Percentiles rank a stretch among this genome's conserved stretches.
Evolutionary conservation across 2,113 vertebrate genomes (phyloP).

Genomic region (Edolisoma coerulescens): DNA sequence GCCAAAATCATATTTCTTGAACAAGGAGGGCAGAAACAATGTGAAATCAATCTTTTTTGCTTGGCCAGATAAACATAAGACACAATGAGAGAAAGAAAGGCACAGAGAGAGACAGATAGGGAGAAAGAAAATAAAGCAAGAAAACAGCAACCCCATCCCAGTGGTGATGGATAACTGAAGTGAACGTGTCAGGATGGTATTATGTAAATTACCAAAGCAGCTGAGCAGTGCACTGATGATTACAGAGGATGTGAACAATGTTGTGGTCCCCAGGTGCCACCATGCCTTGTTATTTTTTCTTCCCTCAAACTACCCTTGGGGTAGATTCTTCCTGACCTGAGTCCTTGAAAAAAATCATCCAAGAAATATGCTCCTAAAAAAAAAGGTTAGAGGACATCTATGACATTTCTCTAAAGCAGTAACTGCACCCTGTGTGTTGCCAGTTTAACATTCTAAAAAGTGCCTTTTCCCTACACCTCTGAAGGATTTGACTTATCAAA

Average conservation of each 20-base stretch:
- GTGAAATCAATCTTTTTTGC: constrained; percentile 83
- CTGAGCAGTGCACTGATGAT: constrained; percentile 89
- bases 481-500: constrained; percentile 54
- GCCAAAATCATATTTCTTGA: constrained; percentile 84
- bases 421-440: constrained; percentile 58
- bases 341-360: constrained; percentile 74
- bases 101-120: constrained; percentile 65
- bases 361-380: constrained; percentile 61
- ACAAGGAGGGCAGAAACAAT: constrained; percentile 80
- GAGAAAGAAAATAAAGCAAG: constrained; percentile 71
- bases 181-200: constrained; percentile 87
- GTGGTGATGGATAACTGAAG: constrained; percentile 86
- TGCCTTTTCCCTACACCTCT: constrained; percentile 38
- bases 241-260: constrained; percentile 86
- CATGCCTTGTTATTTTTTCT: constrained; percentile 88
- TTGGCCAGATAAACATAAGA: constrained; percentile 80
- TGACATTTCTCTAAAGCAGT: constrained; percentile 78
- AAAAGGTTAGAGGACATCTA: constrained; percentile 72
- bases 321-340: constrained; percentile 88
- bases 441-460: constrained; percentile 32
- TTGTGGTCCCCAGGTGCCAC: constrained; percentile 80
- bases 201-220: constrained; percentile 93
- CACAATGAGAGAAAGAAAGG: constrained; percentile 69
- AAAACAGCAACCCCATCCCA: constrained; percentile 71
- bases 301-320: constrained; percentile 86